Evolutionary conservation across 2,797 vertebrate genomes (phyloP), one percentile per base, ranked within the genome.

Genomic region (Myoxocephalus aenaeus): DNA sequence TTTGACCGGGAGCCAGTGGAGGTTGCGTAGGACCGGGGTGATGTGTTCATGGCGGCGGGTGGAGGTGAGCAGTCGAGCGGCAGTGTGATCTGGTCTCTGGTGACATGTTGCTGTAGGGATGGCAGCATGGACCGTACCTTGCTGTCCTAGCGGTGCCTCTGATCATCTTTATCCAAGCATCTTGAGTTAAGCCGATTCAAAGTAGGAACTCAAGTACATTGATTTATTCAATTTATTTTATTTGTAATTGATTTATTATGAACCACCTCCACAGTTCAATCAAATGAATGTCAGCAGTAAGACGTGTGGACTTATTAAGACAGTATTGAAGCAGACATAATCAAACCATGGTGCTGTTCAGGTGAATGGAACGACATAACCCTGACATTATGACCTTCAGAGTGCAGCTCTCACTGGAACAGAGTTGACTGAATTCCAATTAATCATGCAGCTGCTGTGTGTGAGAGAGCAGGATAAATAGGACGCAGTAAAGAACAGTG

Each of bases 381-480:
- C 22, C 44, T 59, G 42, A 10, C 57, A 40, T 59, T 29, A 27
- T 14, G 32, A 75, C 12, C 32, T 38, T 20, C 46, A 65, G 44
- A 78, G 18, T 38, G 14, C 17, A 25, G 38, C 44, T 59, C n/a
- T 44, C 27, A 59, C 18, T 22, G 12, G 50, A 32, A n/a, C 51
- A 29, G 48, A 67, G 57, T 13, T 50, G 22, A 67, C 53, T 53
- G 17, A 51, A 58, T 61, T 44, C 59, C 75, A 65, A 14, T 46
- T 54, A n/a, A 32, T 70, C 27, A 36, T 59, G 44, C 36, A 56
- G 11, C n/a, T 25, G 27, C 29, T 40, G 17, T 54, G 70, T 62
- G 42, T 40, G 22, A 25, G 44, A 51, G 9, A 68, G 42, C 53
- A 32, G 59, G 51, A 27, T 38, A 20, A 36, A 65, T 38, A 61